These are phyloP conservation scores for Marasmarcha lunaedactyla DNA, from an alignment of 2,888 invertebrate species.

Conservation along the genomic window DNA sequence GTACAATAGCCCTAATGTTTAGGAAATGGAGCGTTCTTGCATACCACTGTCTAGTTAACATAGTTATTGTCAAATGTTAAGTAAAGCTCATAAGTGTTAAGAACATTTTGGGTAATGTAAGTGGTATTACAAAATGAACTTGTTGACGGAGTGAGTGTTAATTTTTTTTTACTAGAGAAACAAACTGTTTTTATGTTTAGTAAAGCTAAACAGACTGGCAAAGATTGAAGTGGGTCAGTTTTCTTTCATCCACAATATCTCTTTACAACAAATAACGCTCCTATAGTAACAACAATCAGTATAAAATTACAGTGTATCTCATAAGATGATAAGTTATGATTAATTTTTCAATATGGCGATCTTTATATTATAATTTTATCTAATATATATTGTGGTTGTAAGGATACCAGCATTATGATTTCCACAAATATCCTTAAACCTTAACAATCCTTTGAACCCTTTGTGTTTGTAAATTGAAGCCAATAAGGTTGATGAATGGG, in stretches of 20 bases:
- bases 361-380: slow-evolving; percentile 73
- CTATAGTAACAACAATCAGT: slow-evolving; percentile 57
- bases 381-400: slow-evolving; percentile 81
- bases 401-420: slow-evolving; percentile 72
- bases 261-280: slow-evolving; percentile 52
- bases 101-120: slow-evolving; percentile 64
- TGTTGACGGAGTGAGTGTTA: slow-evolving; percentile 62
- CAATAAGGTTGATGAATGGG: slow-evolving; percentile 32
- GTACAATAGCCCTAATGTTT: slow-evolving; percentile 63
- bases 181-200: slow-evolving; percentile 52
- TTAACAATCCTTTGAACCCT: slow-evolving; percentile 36
- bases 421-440: slow-evolving; percentile 52
- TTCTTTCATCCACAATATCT: slow-evolving; percentile 71
- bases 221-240: slow-evolving; percentile 54
- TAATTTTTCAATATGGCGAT: slow-evolving; percentile 73
- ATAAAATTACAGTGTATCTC: slow-evolving; percentile 69
- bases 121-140: slow-evolving; percentile 62
- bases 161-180: slow-evolving; percentile 58
- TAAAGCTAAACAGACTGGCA: slow-evolving; percentile 62
- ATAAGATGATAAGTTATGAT: slow-evolving; percentile 67
- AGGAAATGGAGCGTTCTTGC: slow-evolving; percentile 63
- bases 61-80: slow-evolving; percentile 48
- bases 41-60: slow-evolving; percentile 50
- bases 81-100: slow-evolving; percentile 61
- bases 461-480: slow-evolving; percentile 20